phyloP scores from a whole-genome alignment of 1,140 invertebrate species.

The Pogonomyrmex californicus region DNA sequence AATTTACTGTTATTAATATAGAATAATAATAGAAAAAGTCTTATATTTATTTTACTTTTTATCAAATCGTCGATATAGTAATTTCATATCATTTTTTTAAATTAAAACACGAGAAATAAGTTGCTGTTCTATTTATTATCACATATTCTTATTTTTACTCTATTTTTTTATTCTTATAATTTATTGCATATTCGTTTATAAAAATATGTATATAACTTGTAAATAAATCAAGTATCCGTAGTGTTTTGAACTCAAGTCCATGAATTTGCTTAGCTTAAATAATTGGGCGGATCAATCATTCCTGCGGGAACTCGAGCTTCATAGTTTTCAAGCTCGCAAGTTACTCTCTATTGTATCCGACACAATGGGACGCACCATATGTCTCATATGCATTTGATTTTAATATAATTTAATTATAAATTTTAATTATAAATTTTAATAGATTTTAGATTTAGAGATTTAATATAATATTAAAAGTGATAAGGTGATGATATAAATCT shows the following conservation, averaged over 20 bases:
- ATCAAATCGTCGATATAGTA: constrained; percentile 28
- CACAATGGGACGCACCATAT: not conserved
- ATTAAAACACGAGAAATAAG: not conserved
- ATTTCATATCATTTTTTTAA: not conserved
- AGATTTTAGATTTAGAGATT: not conserved
- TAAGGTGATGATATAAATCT: constrained; percentile 7
- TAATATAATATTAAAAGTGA: constrained; percentile 6
- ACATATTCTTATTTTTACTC: not conserved
- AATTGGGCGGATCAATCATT: not conserved
- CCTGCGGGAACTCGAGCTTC: not conserved
- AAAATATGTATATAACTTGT: not conserved
- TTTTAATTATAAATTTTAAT: too few relatives aligned
- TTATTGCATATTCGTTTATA: not conserved
- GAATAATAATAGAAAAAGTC: not conserved
- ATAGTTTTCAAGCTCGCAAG: constrained; percentile 8
- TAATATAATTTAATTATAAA: not conserved
- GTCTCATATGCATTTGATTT: not conserved
- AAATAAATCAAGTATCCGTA: not conserved
- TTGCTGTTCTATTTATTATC: not conserved
- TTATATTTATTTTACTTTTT: constrained; percentile 14
- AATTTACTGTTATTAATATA: constrained; percentile 21
- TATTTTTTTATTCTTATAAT: not conserved
- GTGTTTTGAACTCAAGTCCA: not conserved
- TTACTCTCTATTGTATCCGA: not conserved
- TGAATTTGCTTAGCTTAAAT: not conserved